Percentiles rank a stretch among this genome's conserved stretches.
These are phyloP conservation scores for Holothuria scabra DNA, from an alignment of 53 echinoderm and acorn worm genomes.

Conservation along the genomic window DNA sequence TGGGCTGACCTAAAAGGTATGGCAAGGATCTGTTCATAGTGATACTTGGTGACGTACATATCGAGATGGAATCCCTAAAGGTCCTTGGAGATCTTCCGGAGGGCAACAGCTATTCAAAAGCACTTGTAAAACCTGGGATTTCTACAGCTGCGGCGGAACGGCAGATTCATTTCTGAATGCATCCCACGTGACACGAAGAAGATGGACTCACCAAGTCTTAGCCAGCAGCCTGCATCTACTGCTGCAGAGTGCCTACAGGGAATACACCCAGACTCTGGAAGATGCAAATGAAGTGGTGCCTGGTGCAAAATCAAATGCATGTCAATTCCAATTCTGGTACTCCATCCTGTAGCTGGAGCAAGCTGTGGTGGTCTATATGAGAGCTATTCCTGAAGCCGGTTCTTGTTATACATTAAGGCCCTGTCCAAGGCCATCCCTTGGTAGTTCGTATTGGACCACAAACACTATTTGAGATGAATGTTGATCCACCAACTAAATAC, in stretches of 20 bases:
- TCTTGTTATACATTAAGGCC: background rate
- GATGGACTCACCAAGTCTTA: background rate
- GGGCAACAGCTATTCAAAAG: slow-evolving; percentile 16
- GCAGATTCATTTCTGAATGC: no score
- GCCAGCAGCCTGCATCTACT: slow-evolving; percentile 4
- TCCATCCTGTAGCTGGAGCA: slow-evolving; percentile 20
- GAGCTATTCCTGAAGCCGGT: no score
- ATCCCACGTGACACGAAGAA: background rate
- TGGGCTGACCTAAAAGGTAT: no score
- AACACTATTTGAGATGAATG: slow-evolving; percentile 44
- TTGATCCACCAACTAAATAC: slow-evolving; percentile 40
- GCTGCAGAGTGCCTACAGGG: background rate
- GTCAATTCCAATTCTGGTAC: slow-evolving; percentile 50
- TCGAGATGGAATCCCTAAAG: no score
- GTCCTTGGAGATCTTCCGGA: slow-evolving; percentile 12
- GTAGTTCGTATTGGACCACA: slow-evolving; percentile 50
- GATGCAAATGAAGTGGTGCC: slow-evolving; percentile 23
- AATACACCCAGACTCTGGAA: no score
- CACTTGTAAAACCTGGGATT: no score
- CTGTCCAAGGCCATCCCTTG: slow-evolving; percentile 38
- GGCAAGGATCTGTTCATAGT: no score
- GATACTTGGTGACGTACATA: no score
- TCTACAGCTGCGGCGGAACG: no score
- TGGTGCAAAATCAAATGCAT: slow-evolving; percentile 6
- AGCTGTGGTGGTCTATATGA: slow-evolving; percentile 38